Percentiles rank a stretch among this genome's conserved stretches.
phyloP scores from a whole-genome alignment of 2,797 vertebrate genomes.

The Adelosebastes latens region DNA sequence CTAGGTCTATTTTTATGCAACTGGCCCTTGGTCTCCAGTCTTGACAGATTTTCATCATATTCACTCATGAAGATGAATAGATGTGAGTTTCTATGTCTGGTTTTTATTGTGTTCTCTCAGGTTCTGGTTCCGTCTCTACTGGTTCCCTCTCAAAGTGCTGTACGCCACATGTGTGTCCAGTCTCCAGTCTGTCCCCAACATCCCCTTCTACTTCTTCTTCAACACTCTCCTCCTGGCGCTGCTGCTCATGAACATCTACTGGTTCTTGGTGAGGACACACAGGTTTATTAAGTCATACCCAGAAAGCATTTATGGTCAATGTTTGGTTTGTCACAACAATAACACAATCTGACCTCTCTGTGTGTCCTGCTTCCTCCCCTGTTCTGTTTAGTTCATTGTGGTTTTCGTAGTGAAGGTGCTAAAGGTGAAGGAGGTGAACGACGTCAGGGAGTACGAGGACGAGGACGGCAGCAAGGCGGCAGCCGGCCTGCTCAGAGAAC shows the following conservation, averaged over 20 bases:
- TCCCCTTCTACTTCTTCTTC: slow-evolving; percentile 99
- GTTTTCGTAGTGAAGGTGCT: slow-evolving; percentile 92
- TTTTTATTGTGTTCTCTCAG: slow-evolving; percentile 68
- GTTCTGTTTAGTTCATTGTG: slow-evolving; percentile 88
- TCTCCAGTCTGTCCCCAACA: slow-evolving; percentile 87
- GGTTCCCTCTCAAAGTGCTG: slow-evolving; percentile 97
- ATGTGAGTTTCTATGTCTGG: background rate
- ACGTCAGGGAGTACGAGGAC: slow-evolving; percentile 91
- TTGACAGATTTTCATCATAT: background rate
- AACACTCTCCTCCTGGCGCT: slow-evolving; percentile 90
- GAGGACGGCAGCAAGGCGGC: slow-evolving; percentile 74
- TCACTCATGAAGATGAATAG: background rate
- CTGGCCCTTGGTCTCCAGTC: background rate
- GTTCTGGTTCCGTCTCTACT: slow-evolving; percentile 99
- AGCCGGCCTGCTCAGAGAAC: slow-evolving; percentile 24
- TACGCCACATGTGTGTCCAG: slow-evolving; percentile 92
- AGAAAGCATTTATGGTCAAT: background rate
- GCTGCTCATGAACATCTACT: slow-evolving; percentile 97
- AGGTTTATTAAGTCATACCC: background rate
- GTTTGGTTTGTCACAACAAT: background rate
- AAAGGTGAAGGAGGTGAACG: slow-evolving; percentile 91
- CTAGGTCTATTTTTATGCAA: too few species aligned
- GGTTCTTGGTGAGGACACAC: slow-evolving; percentile 93
- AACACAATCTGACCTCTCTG: background rate
- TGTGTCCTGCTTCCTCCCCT: background rate